Base-by-base conservation (phyloP, 1,140 invertebrate genomes). In the Drosophila leontia region DNA sequence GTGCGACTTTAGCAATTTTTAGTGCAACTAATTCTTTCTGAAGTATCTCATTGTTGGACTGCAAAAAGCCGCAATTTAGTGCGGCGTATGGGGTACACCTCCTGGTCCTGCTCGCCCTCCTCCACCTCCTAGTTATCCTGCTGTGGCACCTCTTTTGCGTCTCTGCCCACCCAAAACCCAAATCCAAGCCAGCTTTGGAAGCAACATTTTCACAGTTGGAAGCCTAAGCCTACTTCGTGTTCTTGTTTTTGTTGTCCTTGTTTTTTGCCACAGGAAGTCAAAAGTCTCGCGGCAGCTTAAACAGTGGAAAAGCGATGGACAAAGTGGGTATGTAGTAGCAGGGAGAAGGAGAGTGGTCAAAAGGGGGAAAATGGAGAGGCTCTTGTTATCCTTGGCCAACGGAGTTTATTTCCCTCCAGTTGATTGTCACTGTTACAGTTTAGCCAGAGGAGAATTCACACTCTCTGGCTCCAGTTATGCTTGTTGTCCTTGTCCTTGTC, bases 11-110 rank as follows among this genome's bases (percentile, higher is more conserved):
- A 67, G 85, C 81, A 79, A 90, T 91, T 90, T 90, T 90, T 90
- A 90, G 85, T 90, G 85, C 85, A 91, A 90, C 85, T 90, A 90
- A 90, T 90, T 90, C 85, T 85, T 91, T 85, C 86, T 82, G 85
- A 90, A 90, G 85, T 91, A 90, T 91, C 85, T 90, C 82, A 90
- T 90, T 90, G 85, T 90, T 82, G 85, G 86, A 76, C 82, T 74
- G 47, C 75, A 77, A 90, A 67, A 90, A 91, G 81, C 85, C 85
- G 85, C 86, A 90, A 90, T 90, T 90, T 90, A 74, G 85, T 90
- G 82, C 75, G 78, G 81, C 78, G 63, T 82, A 68, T 78, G 75
- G 68, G 41, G 34, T 12, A 37, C 53, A 42, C 35, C 50, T 29
- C 50, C 57, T 59, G 5, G 2, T 15, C 11, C 50, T 1, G 3